Evolutionary conservation across 2,113 vertebrate species (phyloP).

Genomic region (Glaucidium brasilianum): DNA sequence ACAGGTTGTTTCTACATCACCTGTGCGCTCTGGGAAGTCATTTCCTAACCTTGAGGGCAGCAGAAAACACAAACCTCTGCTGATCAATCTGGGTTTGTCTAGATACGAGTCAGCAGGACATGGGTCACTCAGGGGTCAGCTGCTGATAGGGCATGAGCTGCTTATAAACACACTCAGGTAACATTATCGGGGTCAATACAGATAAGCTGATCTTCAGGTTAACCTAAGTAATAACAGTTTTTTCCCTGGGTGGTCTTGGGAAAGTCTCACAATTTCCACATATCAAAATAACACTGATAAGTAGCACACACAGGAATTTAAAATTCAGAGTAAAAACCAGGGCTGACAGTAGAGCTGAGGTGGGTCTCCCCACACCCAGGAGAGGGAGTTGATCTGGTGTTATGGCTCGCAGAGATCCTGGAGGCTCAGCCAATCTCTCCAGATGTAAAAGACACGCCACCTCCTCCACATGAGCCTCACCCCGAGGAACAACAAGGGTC

Average conservation of each 20-base stretch:
- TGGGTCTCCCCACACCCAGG: accelerated
- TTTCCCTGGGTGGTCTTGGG: background rate
- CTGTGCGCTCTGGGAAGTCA: accelerated
- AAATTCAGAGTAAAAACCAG: background rate
- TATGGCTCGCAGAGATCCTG: background rate
- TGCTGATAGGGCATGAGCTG: background rate
- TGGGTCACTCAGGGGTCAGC: background rate
- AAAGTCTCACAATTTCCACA: background rate
- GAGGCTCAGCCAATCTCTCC: background rate
- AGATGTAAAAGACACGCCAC: background rate
- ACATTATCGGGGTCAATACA: background rate
- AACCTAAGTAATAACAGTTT: background rate
- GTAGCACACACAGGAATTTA: accelerated
- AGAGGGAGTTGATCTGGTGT: accelerated
- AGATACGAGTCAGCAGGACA: background rate
- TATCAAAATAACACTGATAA: background rate
- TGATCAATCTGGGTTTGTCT: background rate
- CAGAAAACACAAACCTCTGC: background rate
- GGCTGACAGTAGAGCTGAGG: background rate
- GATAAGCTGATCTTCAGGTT: background rate
- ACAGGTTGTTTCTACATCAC: background rate
- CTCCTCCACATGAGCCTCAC: background rate
- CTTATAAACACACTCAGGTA: background rate
- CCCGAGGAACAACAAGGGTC: background rate
- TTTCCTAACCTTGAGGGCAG: background rate